phyloP scores from a whole-genome alignment of 1,140 invertebrate species.

The Chrysoperla carnea region DNA sequence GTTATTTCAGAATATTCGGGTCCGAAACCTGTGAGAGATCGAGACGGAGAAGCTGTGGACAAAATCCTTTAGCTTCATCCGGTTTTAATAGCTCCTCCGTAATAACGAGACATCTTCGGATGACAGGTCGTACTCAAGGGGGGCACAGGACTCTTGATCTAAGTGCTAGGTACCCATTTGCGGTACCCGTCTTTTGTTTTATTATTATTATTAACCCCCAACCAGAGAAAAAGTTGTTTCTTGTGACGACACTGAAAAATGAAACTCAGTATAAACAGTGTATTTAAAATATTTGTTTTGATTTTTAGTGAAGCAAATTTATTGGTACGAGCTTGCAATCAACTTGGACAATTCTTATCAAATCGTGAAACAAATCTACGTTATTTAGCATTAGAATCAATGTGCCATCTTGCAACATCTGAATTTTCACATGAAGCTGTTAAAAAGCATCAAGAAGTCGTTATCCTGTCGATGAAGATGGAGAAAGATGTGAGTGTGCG shows the following conservation, averaged over 20 bases:
- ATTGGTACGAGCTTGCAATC: slow-evolving; percentile 94
- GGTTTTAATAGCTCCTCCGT: too few species aligned
- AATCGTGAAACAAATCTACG: slow-evolving; percentile 97
- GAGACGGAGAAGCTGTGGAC: slow-evolving; percentile 1
- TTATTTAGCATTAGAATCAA: slow-evolving; percentile 95
- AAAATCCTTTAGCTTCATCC: neutral
- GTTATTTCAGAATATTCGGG: neutral
- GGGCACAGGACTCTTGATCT: too few species aligned
- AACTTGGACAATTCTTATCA: slow-evolving; percentile 94
- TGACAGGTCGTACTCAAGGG: too few species aligned
- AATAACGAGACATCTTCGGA: too few species aligned
- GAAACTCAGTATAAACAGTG: too few species aligned
- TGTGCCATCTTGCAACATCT: slow-evolving; percentile 97
- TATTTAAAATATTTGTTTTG: too few species aligned
- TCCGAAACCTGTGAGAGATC: neutral
- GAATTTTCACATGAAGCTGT: slow-evolving; percentile 99
- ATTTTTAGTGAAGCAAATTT: slow-evolving; percentile 84
- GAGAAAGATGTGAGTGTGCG: slow-evolving; percentile 98
- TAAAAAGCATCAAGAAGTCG: slow-evolving; percentile 99
- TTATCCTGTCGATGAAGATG: slow-evolving; percentile 98
- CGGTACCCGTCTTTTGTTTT: too few species aligned
- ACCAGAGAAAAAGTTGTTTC: too few species aligned
- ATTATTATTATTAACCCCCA: too few species aligned
- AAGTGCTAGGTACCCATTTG: too few species aligned
- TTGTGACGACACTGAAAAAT: too few species aligned